Evolutionary conservation across 2,888 invertebrate genomes (phyloP).

Genomic region (Plusia festucae): DNA sequence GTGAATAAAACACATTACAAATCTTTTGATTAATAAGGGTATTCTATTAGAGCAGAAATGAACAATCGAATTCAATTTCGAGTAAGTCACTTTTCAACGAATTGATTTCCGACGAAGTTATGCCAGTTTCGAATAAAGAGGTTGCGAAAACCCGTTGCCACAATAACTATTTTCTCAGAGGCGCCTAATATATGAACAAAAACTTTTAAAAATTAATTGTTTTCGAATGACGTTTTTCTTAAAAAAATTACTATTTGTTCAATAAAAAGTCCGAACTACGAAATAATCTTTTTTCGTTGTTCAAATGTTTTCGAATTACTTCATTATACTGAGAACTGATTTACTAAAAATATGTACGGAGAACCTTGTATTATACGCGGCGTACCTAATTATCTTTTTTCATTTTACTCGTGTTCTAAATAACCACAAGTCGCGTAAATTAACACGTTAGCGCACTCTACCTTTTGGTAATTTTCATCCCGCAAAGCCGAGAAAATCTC

Average conservation of each 20-base stretch:
- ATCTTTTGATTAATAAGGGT: constrained; percentile 66
- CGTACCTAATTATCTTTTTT: neutral
- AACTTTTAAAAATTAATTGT: neutral
- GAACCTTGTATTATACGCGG: neutral
- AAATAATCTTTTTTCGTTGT: too few species aligned
- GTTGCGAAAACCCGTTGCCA: constrained; percentile 39
- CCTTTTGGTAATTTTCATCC: neutral
- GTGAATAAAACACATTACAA: constrained; percentile 53
- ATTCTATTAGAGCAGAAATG: constrained; percentile 47
- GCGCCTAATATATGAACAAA: neutral
- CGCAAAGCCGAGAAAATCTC: neutral
- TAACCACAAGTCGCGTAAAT: neutral
- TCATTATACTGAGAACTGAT: too few species aligned
- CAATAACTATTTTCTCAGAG: neutral
- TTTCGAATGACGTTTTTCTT: too few species aligned
- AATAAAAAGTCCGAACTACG: too few species aligned
- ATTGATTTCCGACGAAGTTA: constrained; percentile 47
- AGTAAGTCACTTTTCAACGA: constrained; percentile 48
- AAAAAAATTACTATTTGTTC: neutral
- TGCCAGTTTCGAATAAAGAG: constrained; percentile 37
- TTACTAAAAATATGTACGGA: too few species aligned
- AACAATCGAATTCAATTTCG: constrained; percentile 58
- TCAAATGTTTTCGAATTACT: too few species aligned
- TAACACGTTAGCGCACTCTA: constrained; percentile 3
- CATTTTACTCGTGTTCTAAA: constrained; percentile 1